phyloP scores from a whole-genome alignment of 2,888 invertebrate species.

The Machimus rusticus region DNA sequence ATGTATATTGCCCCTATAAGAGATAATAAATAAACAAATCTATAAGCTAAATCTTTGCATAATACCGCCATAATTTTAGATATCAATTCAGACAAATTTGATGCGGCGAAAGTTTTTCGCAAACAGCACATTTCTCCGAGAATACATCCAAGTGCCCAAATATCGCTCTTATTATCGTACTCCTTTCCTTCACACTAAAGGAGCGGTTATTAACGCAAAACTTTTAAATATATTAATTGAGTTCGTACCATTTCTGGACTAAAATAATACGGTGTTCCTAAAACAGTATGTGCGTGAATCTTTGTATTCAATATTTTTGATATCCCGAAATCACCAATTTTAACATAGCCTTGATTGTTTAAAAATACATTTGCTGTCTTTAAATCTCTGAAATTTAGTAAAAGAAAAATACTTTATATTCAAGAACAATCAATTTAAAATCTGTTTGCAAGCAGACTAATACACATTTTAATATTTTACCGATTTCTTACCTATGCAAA shows the following conservation, averaged over 20 bases:
- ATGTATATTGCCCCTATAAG: conserved; percentile 71
- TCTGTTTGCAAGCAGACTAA: neutral
- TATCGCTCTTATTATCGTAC: conserved; percentile 79
- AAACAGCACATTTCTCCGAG: conserved; percentile 78
- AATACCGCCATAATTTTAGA: conserved; percentile 75
- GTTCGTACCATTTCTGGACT: conserved; percentile 72
- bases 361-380: conserved; percentile 79
- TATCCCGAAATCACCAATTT: conserved; percentile 80
- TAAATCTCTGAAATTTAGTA: conserved; percentile 66
- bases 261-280: conserved; percentile 78
- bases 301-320: conserved; percentile 75
- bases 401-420: neutral
- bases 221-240: neutral
- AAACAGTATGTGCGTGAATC: conserved; percentile 72
- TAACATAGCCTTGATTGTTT: conserved; percentile 71
- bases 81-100: conserved; percentile 75
- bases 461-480: too few species aligned
- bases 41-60: neutral
- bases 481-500: conserved; percentile 64
- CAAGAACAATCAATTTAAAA: neutral
- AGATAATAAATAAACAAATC: neutral
- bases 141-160: conserved; percentile 81
- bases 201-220: neutral
- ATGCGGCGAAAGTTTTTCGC: conserved; percentile 76
- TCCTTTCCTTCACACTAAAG: conserved; percentile 76